Evolutionary conservation across 1,140 invertebrate genomes (phyloP).

Genomic region (Drosophila sechellia): DNA sequence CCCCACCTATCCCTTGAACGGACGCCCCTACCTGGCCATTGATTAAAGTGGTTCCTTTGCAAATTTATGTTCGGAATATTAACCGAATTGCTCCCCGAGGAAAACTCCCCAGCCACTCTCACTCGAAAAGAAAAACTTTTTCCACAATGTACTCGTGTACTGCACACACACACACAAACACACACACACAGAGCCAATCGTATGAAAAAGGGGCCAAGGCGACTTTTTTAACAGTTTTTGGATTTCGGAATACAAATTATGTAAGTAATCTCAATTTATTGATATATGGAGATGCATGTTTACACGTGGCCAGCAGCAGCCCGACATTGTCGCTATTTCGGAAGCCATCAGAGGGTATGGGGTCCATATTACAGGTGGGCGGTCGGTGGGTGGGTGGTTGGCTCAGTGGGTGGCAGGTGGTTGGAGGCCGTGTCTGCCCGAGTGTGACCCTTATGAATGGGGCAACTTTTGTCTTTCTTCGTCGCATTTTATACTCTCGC

Average conservation of each 20-base stretch:
- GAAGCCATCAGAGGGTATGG: neutral
- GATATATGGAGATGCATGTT: slow-evolving; percentile 61
- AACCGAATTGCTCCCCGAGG: slow-evolving; percentile 80
- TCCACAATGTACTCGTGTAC: slow-evolving; percentile 54
- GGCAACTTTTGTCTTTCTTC: slow-evolving; percentile 69
- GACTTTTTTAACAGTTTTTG: slow-evolving; percentile 82
- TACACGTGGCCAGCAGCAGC: slow-evolving; percentile 42
- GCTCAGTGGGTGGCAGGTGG: slow-evolving; percentile 21
- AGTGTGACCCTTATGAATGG: slow-evolving; percentile 72
- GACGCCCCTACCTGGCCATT: slow-evolving; percentile 62
- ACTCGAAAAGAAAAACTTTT: slow-evolving; percentile 60
- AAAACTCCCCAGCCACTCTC: slow-evolving; percentile 62
- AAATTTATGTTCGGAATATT: slow-evolving; percentile 82
- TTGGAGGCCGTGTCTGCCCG: slow-evolving; percentile 27
- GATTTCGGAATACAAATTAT: slow-evolving; percentile 83
- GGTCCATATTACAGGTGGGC: neutral
- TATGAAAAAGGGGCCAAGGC: slow-evolving; percentile 52
- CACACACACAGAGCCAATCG: slow-evolving; percentile 28
- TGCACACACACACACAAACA: slow-evolving; percentile 18
- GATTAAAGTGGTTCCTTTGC: slow-evolving; percentile 80
- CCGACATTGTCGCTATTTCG: slow-evolving; percentile 38
- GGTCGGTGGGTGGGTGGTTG: neutral
- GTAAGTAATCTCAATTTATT: slow-evolving; percentile 82
- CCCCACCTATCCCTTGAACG: slow-evolving; percentile 5
- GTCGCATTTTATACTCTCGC: slow-evolving; percentile 56